Evolutionary conservation across 92 coral and sea anemone species (phyloP), one percentile per base, ranked within the genome.

Genomic region (Meandrina meandrites): DNA sequence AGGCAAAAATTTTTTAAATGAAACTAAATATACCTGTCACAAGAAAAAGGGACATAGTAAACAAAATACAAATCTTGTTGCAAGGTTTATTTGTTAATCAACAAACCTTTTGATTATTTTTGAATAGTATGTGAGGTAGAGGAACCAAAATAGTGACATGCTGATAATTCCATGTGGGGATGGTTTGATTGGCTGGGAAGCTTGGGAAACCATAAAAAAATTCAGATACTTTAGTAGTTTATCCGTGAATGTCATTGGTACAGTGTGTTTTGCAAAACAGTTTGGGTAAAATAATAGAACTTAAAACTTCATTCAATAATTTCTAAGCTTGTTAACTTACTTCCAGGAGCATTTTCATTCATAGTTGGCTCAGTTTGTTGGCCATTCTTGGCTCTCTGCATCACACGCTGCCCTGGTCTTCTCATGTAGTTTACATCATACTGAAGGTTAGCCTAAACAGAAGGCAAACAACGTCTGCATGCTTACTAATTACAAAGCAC

Each of bases 371-470:
- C 90, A 42, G 27, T 27, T 27, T 40, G 64, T 21, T 75, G 71
- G 8, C 19, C 53, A 28, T 72, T 58, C n/a, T 80, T 83, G 76
- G 35, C 0, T 28, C 54, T 73, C 35, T 3, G 7, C 58, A 31
- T 35, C 36, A 40, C 31, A 1, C 18, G 30, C 42, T 88, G 68
- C 24, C 90, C 87, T 57, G 81, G 88, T 67, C 91, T 82, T 73
- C 89, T 78, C 91, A 89, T 89, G 28, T 24, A 40, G 50, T 54
- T 83, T 24, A 89, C 67, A 89, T 89, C 84, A 67, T 54, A 89
- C 8, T 69, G 69, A 82, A 37, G 34, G 27, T 37, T 78, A 17
- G 42, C 75, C 89, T 89, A 35, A 34, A 73, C 8, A 76, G 75
- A 30, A 42, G 8, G 19, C 28, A 48, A 35, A 53, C 19, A 64